Conservation (phyloP, 2,797 vertebrate genomes). For the Spea hammondii region DNA sequence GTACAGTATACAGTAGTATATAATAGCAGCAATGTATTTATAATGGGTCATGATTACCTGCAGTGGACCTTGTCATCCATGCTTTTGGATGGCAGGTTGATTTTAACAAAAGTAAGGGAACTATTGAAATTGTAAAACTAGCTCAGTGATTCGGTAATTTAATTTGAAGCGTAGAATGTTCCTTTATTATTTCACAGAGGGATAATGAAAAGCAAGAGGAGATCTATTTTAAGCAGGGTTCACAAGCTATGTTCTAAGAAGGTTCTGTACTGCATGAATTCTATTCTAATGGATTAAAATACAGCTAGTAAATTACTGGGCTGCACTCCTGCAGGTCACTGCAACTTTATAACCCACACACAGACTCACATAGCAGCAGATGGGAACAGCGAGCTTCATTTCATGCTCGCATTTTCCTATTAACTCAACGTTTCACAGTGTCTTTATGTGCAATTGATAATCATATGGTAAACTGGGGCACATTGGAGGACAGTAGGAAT, state of each 20-base stretch:
- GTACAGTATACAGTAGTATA: too few species aligned
- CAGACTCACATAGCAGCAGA: slow-evolving; percentile 15
- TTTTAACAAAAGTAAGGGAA: neutral
- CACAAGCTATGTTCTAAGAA: slow-evolving; percentile 17
- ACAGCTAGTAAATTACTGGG: slow-evolving; percentile 31
- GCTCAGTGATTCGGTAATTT: neutral
- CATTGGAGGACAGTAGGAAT: too few species aligned
- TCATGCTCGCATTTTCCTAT: slow-evolving; percentile 10
- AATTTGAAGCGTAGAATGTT: slow-evolving; percentile 14
- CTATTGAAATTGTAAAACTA: neutral
- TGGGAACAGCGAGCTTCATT: slow-evolving; percentile 27
- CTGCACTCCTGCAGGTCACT: slow-evolving; percentile 30
- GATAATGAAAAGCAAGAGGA: slow-evolving; percentile 21
- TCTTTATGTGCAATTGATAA: too few species aligned
- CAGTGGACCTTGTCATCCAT: too few species aligned
- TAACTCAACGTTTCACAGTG: slow-evolving; percentile 1
- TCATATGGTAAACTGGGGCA: too few species aligned
- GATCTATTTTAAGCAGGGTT: slow-evolving; percentile 13
- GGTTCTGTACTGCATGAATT: slow-evolving; percentile 30
- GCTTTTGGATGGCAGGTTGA: neutral
- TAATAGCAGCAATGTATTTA: too few species aligned
- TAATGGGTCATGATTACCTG: too few species aligned
- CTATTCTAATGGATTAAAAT: slow-evolving; percentile 38
- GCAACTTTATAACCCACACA: slow-evolving; percentile 36
- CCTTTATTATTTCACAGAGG: slow-evolving; percentile 11